Conservation (phyloP, 1,140 invertebrate species). For the Lycorma delicatula region DNA sequence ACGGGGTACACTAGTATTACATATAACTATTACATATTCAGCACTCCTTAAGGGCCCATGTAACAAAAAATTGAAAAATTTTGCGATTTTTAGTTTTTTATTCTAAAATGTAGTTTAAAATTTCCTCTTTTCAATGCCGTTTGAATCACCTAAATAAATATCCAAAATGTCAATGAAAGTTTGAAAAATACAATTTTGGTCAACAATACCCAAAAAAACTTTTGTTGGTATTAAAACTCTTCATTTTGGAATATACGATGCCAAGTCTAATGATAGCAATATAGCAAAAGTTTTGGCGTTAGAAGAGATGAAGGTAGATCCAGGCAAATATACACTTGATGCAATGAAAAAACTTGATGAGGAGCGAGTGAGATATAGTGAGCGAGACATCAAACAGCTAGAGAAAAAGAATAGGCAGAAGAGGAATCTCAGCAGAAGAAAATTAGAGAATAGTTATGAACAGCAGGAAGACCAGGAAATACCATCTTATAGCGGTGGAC, state of each 20-base stretch:
- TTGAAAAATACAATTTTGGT: not conserved
- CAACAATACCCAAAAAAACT: not conserved
- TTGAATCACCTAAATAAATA: no score
- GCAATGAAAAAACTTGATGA: slow-evolving; percentile 1
- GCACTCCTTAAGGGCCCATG: no score
- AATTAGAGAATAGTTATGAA: slow-evolving; percentile 4
- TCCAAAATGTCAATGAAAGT: slow-evolving; percentile 7
- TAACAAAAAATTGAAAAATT: no score
- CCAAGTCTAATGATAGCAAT: not conserved
- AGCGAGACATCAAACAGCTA: slow-evolving; percentile 1
- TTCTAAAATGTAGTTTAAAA: no score
- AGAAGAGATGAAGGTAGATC: not conserved
- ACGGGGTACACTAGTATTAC: no score
- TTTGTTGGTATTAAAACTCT: slow-evolving; percentile 2
- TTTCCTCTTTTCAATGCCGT: no score
- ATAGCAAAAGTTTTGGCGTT: not conserved
- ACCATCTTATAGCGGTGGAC: not conserved
- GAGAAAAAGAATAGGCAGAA: slow-evolving; percentile 10
- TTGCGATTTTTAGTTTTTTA: no score
- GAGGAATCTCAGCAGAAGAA: slow-evolving; percentile 9
- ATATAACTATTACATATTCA: no score
- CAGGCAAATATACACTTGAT: not conserved
- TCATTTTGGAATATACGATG: not conserved
- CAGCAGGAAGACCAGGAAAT: slow-evolving; percentile 2
- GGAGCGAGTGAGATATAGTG: not conserved